phyloP scores from a whole-genome alignment of 2,888 invertebrate species.

The Celastrina argiolus region DNA sequence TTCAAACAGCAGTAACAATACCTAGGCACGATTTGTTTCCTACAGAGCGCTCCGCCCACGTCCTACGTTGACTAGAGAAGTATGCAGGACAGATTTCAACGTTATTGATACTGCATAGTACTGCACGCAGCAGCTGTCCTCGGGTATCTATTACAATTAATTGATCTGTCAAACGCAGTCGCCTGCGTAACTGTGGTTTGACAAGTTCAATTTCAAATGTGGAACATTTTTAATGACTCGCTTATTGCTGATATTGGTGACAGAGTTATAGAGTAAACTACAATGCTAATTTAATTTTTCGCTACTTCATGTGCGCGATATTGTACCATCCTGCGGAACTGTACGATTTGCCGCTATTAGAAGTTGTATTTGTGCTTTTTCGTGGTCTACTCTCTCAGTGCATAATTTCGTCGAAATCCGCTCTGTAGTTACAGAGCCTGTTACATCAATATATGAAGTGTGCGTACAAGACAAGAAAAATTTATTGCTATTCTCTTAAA shows the following conservation, averaged over 20 bases:
- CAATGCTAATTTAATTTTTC: no score
- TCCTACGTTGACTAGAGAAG: constrained; percentile 11
- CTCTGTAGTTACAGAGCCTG: no score
- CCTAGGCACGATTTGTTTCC: constrained; percentile 21
- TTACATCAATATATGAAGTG: no score
- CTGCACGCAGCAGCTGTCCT: constrained; percentile 26
- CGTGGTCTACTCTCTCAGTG: no score
- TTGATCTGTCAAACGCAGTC: constrained; percentile 28
- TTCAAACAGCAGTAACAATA: constrained; percentile 23
- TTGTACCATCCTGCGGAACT: no score
- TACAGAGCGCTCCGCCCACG: constrained; percentile 19
- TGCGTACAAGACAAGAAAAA: no score
- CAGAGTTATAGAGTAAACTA: no score
- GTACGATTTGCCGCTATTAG: no score
- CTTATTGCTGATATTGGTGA: no score
- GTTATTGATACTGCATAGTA: background rate
- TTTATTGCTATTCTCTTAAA: background rate
- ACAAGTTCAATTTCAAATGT: constrained; percentile 15
- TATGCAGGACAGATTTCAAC: background rate
- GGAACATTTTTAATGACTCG: background rate
- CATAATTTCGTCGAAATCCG: no score
- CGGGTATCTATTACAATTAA: constrained; percentile 29
- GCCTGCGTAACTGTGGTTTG: background rate
- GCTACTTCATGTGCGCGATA: no score
- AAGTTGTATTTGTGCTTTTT: no score